Evolutionary conservation across 1,140 invertebrate genomes (phyloP), one percentile per base, ranked within the genome.

Genomic region (Linepithema humile): DNA sequence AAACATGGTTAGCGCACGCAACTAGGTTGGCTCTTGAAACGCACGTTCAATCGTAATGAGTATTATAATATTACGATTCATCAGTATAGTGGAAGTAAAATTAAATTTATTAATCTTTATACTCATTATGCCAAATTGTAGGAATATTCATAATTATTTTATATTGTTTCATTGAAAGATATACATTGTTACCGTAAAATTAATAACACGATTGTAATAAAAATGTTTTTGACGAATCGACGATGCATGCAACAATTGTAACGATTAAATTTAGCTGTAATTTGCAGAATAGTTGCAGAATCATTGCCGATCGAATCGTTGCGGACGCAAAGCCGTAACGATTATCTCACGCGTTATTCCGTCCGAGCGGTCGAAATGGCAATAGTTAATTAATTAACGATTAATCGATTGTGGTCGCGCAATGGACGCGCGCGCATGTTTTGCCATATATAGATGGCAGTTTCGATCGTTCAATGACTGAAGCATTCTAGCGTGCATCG

Each of bases 311-410:
- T 69, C 75, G 35, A 43, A 70, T 69, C 48, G 48, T 80, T 70
- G 7, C 48, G 55, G 65, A 35, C 48, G 75, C 48, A 69, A 69
- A 70, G 26, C 38, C 75, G 12, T 69, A 35, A 70, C 48, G 50
- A 17, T 70, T 70, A 80, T 80, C 75, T 53, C 64, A 55, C 75
- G 64, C 48, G 40, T 55, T 78, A 78, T 69, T 70, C 35, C 35
- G 48, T 32, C 17, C 35, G 35, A 40, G 12, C 38, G 74, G 17
- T 26, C 60, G 45, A 67, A 77, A 69, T 43, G 50, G 64, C 57
- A 69, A 70, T 78, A 69, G 45, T 80, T 80, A 80, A 80, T 80
- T 80, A 70, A 80, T 69, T 70, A 70, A 80, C 26, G 35, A 80
- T 80, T 80, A 80, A 80, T 80, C 64, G 75, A 43, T 80, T 57